Percentiles rank a stretch among this genome's conserved stretches.
Conservation (phyloP, 1,140 invertebrate genomes). For the Heliconius nattereri region DNA sequence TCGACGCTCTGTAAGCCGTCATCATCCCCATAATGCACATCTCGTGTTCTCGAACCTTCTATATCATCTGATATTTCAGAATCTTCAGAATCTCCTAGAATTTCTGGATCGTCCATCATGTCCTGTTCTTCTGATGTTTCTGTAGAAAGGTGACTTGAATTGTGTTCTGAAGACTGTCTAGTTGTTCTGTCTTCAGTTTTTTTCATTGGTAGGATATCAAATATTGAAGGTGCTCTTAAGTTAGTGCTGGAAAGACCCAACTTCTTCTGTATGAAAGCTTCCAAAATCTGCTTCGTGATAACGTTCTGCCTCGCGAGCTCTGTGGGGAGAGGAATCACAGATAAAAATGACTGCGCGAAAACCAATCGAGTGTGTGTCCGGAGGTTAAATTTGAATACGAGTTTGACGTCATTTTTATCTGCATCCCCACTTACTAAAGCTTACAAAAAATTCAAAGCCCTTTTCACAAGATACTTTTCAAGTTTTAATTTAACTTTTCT, state of each 20-base stretch:
- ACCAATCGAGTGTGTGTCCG: conserved; percentile 39
- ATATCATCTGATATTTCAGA: conserved; percentile 22
- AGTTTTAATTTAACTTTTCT: background rate
- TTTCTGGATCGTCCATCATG: conserved; percentile 34
- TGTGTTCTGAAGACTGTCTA: conserved; percentile 40
- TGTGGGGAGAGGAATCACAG: conserved; percentile 72
- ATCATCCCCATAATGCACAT: conserved; percentile 53
- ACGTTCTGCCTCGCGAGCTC: conserved; percentile 86
- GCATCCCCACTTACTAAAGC: conserved; percentile 56
- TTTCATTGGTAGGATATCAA: conserved; percentile 82
- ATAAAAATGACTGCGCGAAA: conserved; percentile 78
- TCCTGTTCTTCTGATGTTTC: conserved; percentile 26
- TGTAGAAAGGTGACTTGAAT: conserved; percentile 25
- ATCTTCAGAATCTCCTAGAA: conserved; percentile 25
- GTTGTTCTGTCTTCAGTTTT: conserved; percentile 53
- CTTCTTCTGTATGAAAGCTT: conserved; percentile 85
- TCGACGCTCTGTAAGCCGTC: conserved; percentile 84
- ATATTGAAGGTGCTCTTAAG: conserved; percentile 81
- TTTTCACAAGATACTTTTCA: conserved; percentile 1
- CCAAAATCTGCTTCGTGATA: conserved; percentile 87
- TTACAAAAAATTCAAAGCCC: conserved; percentile 28
- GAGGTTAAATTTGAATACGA: conserved; percentile 48
- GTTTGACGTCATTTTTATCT: conserved; percentile 76
- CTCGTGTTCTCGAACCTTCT: conserved; percentile 14
- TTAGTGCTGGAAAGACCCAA: conserved; percentile 76